Base-by-base conservation (phyloP, 2,797 vertebrate genomes). In the Muraenolepis orangiensis region DNA sequence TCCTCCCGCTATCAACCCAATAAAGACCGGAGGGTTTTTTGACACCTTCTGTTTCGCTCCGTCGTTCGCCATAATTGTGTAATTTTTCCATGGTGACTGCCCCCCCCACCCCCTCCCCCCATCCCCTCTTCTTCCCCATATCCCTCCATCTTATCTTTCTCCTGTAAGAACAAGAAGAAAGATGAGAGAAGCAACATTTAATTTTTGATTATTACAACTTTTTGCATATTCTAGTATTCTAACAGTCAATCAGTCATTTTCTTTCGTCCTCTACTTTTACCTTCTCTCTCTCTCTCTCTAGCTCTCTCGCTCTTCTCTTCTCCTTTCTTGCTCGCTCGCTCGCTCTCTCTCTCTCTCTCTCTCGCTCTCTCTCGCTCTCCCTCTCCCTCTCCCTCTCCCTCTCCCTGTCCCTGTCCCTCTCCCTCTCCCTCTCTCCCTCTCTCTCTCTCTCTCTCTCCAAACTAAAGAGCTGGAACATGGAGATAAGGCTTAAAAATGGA, bases 401-500 rank as follows among this genome's bases (percentile, higher is more conserved):
- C 78, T 16, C 84, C 78, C 79, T 66, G 78, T 71, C 78, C 28
- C 75, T 64, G 79, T 68, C 77, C 68, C 74, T 75, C 71, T 70
- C 69, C 78, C 83, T 80, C 81, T 78, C 74, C n/a, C 14, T 23
- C 71, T 26, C 12, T 26, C n/a, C 12, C 70, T 4, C 26, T 71
- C 23, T 61, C 71, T 72, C 46, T 72, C 46, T 32, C 16, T 40
- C 7, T 71, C 32, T 23, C 32, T 34, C 20, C 6, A 78, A 90
- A 89, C 88, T 87, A 81, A 89, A 89, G 84, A 74, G 87, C 89
- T 91, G 89, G 72, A 77, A 88, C 84, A 86, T 80, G 82, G 87
- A 87, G 90, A 91, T 91, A 91, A 91, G 89, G 82, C 86, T 82
- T 29, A 82, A 73, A 90, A 91, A 89, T 84, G 87, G 89, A 90